Conservation (phyloP, 2,113 vertebrate genomes). For the Sciurus niger region DNA sequence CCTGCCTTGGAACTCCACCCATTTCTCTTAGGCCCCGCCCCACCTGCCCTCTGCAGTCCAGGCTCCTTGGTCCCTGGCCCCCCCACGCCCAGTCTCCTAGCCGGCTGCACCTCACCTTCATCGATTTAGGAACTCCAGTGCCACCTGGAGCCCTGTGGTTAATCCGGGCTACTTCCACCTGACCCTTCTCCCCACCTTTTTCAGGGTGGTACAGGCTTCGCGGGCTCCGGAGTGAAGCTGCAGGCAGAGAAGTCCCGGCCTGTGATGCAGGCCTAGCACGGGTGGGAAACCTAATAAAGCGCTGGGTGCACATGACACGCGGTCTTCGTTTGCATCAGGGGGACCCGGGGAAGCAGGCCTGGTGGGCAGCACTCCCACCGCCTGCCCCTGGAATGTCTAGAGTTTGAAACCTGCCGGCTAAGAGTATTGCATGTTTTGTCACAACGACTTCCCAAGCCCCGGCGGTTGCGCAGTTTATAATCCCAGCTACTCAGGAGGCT, state of each 20-base stretch:
- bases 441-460: too few relatives aligned
- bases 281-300: slow-evolving; percentile 14
- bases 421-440: neutral
- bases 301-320: neutral
- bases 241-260: slow-evolving; percentile 94
- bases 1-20: too few relatives aligned
- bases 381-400: neutral
- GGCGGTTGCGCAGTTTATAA: neutral
- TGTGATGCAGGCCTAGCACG: slow-evolving; percentile 93
- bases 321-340: neutral
- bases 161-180: neutral
- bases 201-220: slow-evolving; percentile 94
- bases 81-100: fast-evolving
- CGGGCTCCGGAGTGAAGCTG: slow-evolving; percentile 92
- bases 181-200: neutral
- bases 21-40: too few relatives aligned
- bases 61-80: too few relatives aligned
- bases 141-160: too few relatives aligned
- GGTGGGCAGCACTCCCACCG: fast-evolving
- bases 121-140: fast-evolving
- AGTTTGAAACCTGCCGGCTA: neutral
- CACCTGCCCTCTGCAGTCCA: too few relatives aligned
- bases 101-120: fast-evolving
- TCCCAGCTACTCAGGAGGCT: neutral
- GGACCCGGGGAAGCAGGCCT: fast-evolving